Percentiles rank a stretch among this genome's conserved stretches.
phyloP scores from a whole-genome alignment of 2,797 vertebrate species.

The Gymnothorax javanicus region DNA sequence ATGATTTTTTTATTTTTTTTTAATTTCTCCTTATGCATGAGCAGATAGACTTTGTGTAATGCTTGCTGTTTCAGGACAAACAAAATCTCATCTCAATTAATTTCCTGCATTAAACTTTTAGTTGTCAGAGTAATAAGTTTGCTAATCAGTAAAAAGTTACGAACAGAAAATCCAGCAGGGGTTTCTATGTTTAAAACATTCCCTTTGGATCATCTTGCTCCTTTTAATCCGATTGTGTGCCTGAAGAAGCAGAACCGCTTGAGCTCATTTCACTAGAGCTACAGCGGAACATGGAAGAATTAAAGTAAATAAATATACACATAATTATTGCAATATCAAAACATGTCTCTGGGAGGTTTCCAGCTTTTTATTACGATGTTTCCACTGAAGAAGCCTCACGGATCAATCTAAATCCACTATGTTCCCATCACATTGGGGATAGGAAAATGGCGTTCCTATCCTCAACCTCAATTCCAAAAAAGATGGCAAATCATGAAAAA shows the following conservation, averaged over 20 bases:
- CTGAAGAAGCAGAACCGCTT: slow-evolving; percentile 56
- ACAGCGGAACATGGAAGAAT: slow-evolving; percentile 60
- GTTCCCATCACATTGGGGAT: too few relatives aligned
- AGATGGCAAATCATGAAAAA: too few relatives aligned
- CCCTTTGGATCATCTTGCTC: slow-evolving; percentile 18
- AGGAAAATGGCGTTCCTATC: too few relatives aligned
- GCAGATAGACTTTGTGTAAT: background rate
- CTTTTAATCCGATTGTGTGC: slow-evolving; percentile 65
- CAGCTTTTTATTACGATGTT: too few relatives aligned
- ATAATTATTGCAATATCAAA: slow-evolving; percentile 67
- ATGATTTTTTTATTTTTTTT: too few relatives aligned
- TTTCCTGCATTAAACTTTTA: background rate
- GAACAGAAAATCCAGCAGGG: background rate
- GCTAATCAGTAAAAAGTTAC: background rate
- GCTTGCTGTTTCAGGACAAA: slow-evolving; percentile 14
- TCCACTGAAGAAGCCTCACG: too few relatives aligned
- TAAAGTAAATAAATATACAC: slow-evolving; percentile 1
- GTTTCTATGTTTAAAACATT: background rate
- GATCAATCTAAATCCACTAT: too few relatives aligned
- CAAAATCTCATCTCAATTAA: slow-evolving; percentile 20
- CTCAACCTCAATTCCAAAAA: too few relatives aligned
- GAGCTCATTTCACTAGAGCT: slow-evolving; percentile 72
- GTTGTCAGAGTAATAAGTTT: background rate
- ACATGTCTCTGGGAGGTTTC: too few relatives aligned
- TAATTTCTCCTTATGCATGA: background rate